Evolutionary conservation across 2,888 invertebrate species (phyloP), one percentile per base, ranked within the genome.

Genomic region (Nineta flava): DNA sequence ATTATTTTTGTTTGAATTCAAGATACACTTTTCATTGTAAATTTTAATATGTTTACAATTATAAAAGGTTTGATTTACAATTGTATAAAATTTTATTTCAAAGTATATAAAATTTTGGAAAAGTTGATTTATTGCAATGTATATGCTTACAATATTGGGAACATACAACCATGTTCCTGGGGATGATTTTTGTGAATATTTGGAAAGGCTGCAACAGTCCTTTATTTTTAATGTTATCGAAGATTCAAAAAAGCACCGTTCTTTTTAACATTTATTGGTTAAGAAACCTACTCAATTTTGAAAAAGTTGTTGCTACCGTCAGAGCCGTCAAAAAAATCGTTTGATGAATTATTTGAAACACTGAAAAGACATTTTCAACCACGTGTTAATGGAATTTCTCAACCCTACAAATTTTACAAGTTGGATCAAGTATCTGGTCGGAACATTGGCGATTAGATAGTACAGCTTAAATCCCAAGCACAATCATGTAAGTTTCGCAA

Each of bases 401-500:
- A 58, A 50, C 31, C 55, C 6, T 57, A 51, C 43, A 50, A 50
- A 43, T 55, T 58, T 47, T 53, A 55, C 47, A 53, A 56, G 44
- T 41, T 52, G 9, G 31, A 52, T 21, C 55, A 55, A 43, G 51
- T 54, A 43, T 16, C 46, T 2, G 34, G 52, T 32, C 55, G 56
- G 40, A 48, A 53, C 1, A 51, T 57, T 12, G 38, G 48, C 6
- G 53, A 54, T 13, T 57, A 53, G 42, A 48, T 55, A 5, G 52
- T 56, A 9, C 53, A 51, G 13, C 13, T 58, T 9, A 57, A 53
- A 34, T 46, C 35, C 1, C 12, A 52, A 9, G 55, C 56, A 5
- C 52, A 53, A 17, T 45, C 12, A 1, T 56, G 57, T 45, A 45
- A 54, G 12, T 56, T 55, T 38, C n/a, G 50, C 45, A 10, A 17